Conservation (phyloP, 2,797 vertebrate genomes). For the Prionace glauca region DNA sequence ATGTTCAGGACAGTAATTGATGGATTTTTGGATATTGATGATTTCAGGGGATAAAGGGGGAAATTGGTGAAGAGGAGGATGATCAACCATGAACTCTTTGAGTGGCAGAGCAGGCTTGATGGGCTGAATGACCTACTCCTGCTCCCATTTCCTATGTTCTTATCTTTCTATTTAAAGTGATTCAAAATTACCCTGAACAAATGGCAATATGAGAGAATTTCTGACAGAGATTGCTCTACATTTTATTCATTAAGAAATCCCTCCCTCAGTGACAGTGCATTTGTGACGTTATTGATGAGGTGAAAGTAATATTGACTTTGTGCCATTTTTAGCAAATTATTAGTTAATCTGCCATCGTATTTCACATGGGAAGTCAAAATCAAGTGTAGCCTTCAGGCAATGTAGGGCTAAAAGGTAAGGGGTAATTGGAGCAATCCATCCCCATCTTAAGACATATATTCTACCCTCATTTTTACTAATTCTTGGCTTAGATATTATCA, state of each 20-base stretch:
- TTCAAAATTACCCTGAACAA: background rate
- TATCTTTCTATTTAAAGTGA: background rate
- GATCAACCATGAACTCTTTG: too few species aligned
- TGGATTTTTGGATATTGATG: too few species aligned
- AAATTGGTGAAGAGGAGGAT: too few species aligned
- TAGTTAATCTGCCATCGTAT: background rate
- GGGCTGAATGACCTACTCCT: too few species aligned
- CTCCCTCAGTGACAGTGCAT: background rate
- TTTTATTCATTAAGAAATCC: background rate
- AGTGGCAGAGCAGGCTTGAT: too few species aligned
- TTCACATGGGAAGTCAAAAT: background rate
- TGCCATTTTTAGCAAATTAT: too few species aligned
- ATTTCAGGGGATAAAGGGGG: too few species aligned
- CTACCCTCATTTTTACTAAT: background rate
- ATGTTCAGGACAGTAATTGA: too few species aligned
- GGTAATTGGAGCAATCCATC: background rate
- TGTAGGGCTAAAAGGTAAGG: background rate
- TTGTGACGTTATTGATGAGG: background rate
- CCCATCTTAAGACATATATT: background rate
- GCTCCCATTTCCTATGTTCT: too few species aligned
- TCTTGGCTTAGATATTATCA: background rate
- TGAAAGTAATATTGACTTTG: background rate
- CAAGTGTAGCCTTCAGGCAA: background rate
- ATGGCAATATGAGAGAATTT: background rate
- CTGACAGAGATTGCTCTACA: background rate